These are phyloP conservation scores for Phenganax stokvisi DNA, from an alignment of 92 coral and sea anemone species.

Conservation along the genomic window DNA sequence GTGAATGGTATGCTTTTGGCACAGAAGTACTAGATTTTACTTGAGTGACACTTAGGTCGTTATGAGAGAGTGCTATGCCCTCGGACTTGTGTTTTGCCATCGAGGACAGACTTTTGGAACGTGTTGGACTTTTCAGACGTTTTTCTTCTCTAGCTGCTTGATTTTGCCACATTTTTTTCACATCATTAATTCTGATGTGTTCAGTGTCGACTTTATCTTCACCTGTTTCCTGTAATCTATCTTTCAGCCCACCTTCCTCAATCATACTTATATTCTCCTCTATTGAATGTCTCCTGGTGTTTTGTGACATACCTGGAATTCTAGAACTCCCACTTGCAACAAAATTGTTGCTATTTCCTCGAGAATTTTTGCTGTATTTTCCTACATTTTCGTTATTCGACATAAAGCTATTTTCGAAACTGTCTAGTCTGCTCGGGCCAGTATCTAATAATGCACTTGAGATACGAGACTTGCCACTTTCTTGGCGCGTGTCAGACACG, in stretches of 20 bases:
- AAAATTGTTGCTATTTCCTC: neutral
- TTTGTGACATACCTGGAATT: neutral
- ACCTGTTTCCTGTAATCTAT: neutral
- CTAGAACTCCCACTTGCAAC: neutral
- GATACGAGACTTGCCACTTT: neutral
- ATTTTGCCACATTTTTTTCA: constrained; percentile 31
- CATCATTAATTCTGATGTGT: constrained; percentile 20
- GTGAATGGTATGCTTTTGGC: constrained; percentile 34
- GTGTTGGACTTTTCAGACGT: neutral
- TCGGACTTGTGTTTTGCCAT: neutral
- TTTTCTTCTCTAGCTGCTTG: constrained; percentile 18
- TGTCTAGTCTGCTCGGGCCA: constrained; percentile 2
- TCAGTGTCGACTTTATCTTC: constrained; percentile 3
- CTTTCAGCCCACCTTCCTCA: neutral
- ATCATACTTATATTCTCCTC: neutral
- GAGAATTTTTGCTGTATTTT: neutral
- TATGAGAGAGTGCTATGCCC: neutral
- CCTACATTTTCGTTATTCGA: neutral
- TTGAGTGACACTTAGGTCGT: neutral
- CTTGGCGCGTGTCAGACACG: constrained; percentile 31
- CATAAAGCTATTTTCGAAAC: neutral
- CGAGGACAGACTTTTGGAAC: neutral
- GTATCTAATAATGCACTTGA: neutral
- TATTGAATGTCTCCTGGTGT: neutral
- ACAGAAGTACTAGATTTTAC: neutral